Percentiles rank a stretch among this genome's conserved stretches.
Evolutionary conservation across 2,113 vertebrate species (phyloP).

Genomic region (Otus sunia): DNA sequence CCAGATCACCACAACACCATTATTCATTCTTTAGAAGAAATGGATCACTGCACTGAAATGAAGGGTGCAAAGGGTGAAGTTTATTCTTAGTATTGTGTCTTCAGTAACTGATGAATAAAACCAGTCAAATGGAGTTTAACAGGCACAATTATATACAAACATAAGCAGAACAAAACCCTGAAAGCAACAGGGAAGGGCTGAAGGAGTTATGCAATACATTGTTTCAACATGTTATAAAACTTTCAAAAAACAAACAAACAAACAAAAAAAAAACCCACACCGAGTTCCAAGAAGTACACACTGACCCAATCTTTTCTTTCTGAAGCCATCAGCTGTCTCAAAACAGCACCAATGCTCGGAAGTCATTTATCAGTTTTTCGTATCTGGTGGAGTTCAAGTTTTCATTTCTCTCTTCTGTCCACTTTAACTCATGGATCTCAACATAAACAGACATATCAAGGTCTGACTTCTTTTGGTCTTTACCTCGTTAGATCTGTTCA

Average conservation of each 20-base stretch:
- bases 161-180: not conserved
- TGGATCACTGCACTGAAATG: not conserved
- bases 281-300: not conserved
- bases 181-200: not conserved
- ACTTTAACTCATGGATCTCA: not conserved
- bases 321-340: not conserved
- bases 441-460: not conserved
- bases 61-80: not conserved
- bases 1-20: not conserved
- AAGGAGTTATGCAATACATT: not conserved
- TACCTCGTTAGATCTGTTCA: not conserved
- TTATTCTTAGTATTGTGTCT: not conserved
- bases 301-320: not conserved
- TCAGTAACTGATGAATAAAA: not conserved
- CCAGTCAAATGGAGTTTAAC: not conserved
- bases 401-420: not conserved
- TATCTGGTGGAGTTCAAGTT: not conserved
- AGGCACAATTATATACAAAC: not conserved
- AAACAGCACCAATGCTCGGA: not conserved
- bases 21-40: not conserved
- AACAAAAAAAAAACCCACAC: rapidly evolving
- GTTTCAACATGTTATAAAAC: not conserved
- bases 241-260: not conserved
- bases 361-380: not conserved
- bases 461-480: not conserved